phyloP scores from a whole-genome alignment of 2,888 invertebrate species.

The Shargacucullia verbasci region DNA sequence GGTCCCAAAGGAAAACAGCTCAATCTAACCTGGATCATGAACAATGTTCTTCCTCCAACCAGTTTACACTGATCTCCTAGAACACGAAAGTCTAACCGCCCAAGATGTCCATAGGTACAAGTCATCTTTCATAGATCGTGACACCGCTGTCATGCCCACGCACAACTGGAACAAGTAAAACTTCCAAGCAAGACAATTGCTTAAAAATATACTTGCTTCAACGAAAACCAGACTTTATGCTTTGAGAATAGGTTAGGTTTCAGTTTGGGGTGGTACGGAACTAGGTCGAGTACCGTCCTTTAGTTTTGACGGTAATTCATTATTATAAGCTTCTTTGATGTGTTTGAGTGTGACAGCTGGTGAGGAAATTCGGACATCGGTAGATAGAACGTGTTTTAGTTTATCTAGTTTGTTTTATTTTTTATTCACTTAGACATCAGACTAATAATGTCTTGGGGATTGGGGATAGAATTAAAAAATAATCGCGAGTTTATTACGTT shows the following conservation, averaged over 20 bases:
- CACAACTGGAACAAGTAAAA: conserved; percentile 54
- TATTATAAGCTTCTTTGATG: conserved; percentile 53
- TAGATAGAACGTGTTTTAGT: conserved; percentile 26
- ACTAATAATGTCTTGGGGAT: no score
- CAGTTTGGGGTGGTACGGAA: conserved; percentile 7
- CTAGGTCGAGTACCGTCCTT: conserved; percentile 44
- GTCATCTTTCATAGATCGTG: conserved; percentile 56
- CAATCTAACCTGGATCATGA: conserved; percentile 5
- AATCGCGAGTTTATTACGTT: no score
- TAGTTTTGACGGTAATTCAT: conserved; percentile 51
- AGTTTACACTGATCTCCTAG: conserved; percentile 21
- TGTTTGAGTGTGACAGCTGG: conserved; percentile 45
- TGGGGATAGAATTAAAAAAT: no score
- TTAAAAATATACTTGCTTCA: conserved; percentile 43
- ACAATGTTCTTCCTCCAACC: not conserved
- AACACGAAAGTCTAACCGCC: conserved; percentile 6
- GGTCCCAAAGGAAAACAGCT: conserved; percentile 30
- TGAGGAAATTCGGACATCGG: conserved; percentile 18
- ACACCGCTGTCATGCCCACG: conserved; percentile 52
- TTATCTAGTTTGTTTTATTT: no score
- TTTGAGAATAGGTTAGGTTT: not conserved
- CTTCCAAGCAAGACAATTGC: conserved; percentile 53
- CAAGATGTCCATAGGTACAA: conserved; percentile 40
- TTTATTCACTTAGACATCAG: no score
- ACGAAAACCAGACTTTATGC: conserved; percentile 20